Evolutionary conservation across 2,113 vertebrate species (phyloP).

Genomic region (Mobula hypostoma): DNA sequence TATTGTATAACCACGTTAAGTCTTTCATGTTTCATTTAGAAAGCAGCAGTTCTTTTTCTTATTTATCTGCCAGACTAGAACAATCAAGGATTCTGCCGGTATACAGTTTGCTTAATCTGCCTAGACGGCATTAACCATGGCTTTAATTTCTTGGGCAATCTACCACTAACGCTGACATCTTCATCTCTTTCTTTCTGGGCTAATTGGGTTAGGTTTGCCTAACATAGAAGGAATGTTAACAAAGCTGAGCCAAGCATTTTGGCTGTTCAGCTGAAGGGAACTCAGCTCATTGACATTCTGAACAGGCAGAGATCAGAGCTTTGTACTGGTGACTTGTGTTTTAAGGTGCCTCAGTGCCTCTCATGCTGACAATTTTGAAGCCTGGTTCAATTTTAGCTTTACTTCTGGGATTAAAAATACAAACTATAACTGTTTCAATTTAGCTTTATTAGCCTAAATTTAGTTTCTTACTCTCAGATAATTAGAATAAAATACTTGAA

Average conservation of each 20-base stretch:
- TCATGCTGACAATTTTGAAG: background rate
- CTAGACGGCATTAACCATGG: slow-evolving; percentile 29
- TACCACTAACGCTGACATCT: slow-evolving; percentile 30
- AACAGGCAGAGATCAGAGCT: background rate
- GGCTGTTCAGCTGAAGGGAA: slow-evolving; percentile 23
- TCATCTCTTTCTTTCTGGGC: slow-evolving; percentile 8
- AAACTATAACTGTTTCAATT: background rate
- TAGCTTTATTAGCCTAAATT: too few relatives aligned
- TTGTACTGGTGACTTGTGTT: background rate
- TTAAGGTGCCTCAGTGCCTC: background rate
- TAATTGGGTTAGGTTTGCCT: slow-evolving; percentile 36
- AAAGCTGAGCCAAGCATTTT: slow-evolving; percentile 18
- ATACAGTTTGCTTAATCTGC: slow-evolving; percentile 23
- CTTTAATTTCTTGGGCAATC: slow-evolving; percentile 36
- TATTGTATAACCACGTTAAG: slow-evolving; percentile 18
- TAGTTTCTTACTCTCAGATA: too few relatives aligned
- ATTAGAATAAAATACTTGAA: background rate
- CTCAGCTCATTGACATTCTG: slow-evolving; percentile 13
- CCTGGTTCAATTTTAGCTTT: background rate
- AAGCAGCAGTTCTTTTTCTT: slow-evolving; percentile 32
- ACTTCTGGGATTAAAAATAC: background rate
- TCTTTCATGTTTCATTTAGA: slow-evolving; percentile 27
- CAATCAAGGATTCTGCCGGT: slow-evolving; percentile 19
- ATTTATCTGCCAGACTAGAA: slow-evolving; percentile 28
- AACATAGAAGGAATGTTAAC: slow-evolving; percentile 29